Conservation (phyloP, 53 echinoderm and acorn worm genomes). For the Echinarachnius parma region DNA sequence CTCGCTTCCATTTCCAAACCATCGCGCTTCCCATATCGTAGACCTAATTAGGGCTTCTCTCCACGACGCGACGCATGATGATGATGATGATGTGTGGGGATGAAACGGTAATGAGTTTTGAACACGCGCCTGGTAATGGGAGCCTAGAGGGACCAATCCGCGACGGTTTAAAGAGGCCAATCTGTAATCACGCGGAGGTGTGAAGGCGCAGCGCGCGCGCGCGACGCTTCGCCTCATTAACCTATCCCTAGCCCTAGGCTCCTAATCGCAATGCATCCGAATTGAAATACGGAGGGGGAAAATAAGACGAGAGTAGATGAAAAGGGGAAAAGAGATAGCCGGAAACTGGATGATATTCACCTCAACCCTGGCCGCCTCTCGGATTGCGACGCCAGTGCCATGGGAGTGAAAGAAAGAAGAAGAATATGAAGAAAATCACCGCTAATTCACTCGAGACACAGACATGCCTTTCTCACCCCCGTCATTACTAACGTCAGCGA, state of each 20-base stretch:
- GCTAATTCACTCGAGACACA: conserved; percentile 23
- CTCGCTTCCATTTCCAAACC: conserved; percentile 31
- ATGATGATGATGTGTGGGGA: too few relatives aligned
- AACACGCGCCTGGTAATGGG: conserved; percentile 31
- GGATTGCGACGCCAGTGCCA: conserved; percentile 34
- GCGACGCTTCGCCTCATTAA: conserved; percentile 53
- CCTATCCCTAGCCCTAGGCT: conserved; percentile 33
- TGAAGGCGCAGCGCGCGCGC: conserved; percentile 47
- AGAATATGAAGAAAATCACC: conserved; percentile 31
- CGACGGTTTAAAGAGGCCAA: conserved; percentile 35
- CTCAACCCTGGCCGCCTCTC: conserved; percentile 36
- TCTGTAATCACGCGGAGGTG: conserved; percentile 47
- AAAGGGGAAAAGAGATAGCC: conserved; percentile 11
- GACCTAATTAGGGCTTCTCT: conserved; percentile 4
- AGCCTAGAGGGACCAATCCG: conserved; percentile 39
- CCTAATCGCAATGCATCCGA: conserved; percentile 17
- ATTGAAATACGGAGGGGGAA: too few relatives aligned
- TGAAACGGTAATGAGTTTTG: conserved; percentile 3
- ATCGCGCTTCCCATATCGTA: conserved; percentile 24
- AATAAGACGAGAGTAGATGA: too few relatives aligned
- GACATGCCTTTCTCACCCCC: conserved; percentile 43
- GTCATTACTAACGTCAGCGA: conserved; percentile 38
- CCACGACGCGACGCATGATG: not conserved
- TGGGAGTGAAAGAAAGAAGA: too few relatives aligned
- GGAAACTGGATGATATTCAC: too few relatives aligned